These are phyloP conservation scores for Chaetura pelagica DNA, from an alignment of 2,113 vertebrate species.

Conservation along the genomic window DNA sequence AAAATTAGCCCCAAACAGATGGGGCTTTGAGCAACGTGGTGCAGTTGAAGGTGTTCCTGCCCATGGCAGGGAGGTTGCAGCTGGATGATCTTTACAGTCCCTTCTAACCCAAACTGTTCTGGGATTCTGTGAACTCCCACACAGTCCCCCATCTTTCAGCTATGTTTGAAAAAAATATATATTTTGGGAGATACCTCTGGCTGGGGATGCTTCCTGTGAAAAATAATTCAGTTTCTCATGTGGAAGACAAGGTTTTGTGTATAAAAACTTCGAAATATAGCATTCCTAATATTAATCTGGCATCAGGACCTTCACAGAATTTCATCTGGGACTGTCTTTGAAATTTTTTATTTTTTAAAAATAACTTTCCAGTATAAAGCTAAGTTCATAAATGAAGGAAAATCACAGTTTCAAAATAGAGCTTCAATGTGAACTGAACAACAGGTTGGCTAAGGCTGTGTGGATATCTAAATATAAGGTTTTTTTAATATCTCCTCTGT, in stretches of 20 bases:
- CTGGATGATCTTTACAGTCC: too few species aligned
- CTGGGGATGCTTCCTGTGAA: not conserved
- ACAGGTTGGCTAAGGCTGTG: not conserved
- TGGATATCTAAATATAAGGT: not conserved
- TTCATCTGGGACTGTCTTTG: not conserved
- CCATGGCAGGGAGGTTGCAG: too few species aligned
- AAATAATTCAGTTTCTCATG: not conserved
- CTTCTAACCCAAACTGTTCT: too few species aligned
- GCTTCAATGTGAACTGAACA: not conserved
- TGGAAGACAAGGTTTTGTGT: not conserved
- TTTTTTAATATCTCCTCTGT: not conserved
- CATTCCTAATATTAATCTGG: not conserved
- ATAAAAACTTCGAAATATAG: not conserved
- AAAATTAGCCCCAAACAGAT: not conserved
- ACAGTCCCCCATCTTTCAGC: fast-evolving
- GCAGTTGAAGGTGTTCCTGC: too few species aligned
- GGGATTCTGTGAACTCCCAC: not conserved
- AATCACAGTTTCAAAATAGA: not conserved
- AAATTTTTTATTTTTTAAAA: not conserved
- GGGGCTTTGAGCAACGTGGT: too few species aligned
- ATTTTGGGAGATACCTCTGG: not conserved
- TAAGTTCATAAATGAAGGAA: not conserved
- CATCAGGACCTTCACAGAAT: not conserved
- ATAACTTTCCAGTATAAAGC: not conserved
- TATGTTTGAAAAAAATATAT: not conserved